These are phyloP conservation scores for Nyctibius grandis DNA, from an alignment of 2,797 vertebrate genomes.

Conservation along the genomic window DNA sequence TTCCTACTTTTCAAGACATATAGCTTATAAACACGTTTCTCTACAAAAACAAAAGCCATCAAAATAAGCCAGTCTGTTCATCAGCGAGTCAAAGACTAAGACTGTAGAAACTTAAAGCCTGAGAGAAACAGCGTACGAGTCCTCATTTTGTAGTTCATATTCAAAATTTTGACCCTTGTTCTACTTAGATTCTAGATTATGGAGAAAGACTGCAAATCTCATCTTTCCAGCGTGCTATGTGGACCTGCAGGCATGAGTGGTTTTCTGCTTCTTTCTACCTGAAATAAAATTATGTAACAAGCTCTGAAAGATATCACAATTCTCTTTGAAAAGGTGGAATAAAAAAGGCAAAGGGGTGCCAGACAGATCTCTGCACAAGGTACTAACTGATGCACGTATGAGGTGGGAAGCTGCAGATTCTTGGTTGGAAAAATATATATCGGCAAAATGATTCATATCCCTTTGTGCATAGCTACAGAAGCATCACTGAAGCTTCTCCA, in stretches of 20 bases:
- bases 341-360: background rate
- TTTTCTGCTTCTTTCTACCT: background rate
- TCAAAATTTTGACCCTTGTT: background rate
- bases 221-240: background rate
- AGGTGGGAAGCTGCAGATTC: background rate
- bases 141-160: background rate
- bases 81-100: background rate
- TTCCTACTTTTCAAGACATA: background rate
- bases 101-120: background rate
- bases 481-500: background rate
- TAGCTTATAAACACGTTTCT: background rate
- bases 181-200: background rate
- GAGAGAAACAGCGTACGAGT: background rate
- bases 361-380: background rate
- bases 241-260: background rate
- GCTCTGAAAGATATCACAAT: background rate
- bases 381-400: background rate
- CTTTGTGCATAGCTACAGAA: background rate
- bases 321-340: background rate
- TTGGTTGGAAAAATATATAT: background rate
- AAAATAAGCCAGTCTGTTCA: background rate
- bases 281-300: background rate
- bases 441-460: background rate
- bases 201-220: background rate
- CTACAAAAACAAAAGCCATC: background rate